Percentiles rank a stretch among this genome's conserved stretches.
These are phyloP conservation scores for Apogon talboti DNA, from an alignment of 2,797 vertebrate genomes.

Conservation along the genomic window DNA sequence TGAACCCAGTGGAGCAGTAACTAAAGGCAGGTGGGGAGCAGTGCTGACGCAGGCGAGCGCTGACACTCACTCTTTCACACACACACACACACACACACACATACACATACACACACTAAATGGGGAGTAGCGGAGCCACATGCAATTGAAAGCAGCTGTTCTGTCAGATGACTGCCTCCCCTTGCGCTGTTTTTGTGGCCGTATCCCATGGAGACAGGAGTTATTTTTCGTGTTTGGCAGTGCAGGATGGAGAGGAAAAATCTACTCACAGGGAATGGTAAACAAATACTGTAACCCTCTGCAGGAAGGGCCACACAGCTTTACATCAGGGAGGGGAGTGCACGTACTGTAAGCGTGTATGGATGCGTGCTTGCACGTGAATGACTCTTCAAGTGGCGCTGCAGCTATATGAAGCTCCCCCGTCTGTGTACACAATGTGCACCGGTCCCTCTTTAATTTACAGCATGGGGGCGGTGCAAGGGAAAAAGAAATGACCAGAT, in stretches of 20 bases:
- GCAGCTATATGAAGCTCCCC: slow-evolving; percentile 38
- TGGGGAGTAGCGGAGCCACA: slow-evolving; percentile 61
- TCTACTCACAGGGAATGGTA: slow-evolving; percentile 81
- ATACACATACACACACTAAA: slow-evolving; percentile 34
- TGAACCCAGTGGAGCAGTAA: slow-evolving; percentile 66
- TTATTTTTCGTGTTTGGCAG: slow-evolving; percentile 81
- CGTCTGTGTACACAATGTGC: slow-evolving; percentile 37
- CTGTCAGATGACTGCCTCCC: slow-evolving; percentile 78
- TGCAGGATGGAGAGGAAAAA: slow-evolving; percentile 81
- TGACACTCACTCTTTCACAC: slow-evolving; percentile 33
- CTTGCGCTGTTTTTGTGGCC: slow-evolving; percentile 76
- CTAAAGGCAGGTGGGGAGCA: slow-evolving; percentile 74
- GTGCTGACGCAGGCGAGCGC: slow-evolving; percentile 68
- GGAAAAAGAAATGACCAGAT: slow-evolving; percentile 49
- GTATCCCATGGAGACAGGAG: slow-evolving; percentile 82
- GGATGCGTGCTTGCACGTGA: slow-evolving; percentile 30
- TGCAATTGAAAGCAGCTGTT: slow-evolving; percentile 87
- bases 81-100: slow-evolving; percentile 21
- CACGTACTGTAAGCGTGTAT: slow-evolving; percentile 1
- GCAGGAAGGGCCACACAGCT: slow-evolving; percentile 72
- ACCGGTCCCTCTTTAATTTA: slow-evolving; percentile 48
- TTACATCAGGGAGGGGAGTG: slow-evolving; percentile 59
- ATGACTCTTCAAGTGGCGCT: slow-evolving; percentile 38
- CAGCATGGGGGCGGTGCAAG: slow-evolving; percentile 20
- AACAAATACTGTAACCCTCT: slow-evolving; percentile 78